Evolutionary conservation across 2,888 invertebrate genomes (phyloP).

Genomic region (Mimumesa dahlbomi): DNA sequence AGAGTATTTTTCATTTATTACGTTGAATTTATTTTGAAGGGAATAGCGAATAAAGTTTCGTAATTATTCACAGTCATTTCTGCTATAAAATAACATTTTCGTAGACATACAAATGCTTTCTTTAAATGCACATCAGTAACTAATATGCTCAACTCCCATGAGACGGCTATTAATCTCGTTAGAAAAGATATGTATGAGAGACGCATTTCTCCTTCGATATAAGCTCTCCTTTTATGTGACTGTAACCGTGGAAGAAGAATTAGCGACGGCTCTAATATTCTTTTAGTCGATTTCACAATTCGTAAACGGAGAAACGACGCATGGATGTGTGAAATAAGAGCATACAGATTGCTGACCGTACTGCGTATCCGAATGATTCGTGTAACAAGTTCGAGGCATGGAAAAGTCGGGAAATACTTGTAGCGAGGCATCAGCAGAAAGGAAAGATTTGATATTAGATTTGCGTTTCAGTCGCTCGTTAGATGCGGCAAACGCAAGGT

Average conservation of each 20-base stretch:
- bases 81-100: too few species aligned
- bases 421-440: constrained; percentile 18
- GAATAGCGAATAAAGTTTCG: too few species aligned
- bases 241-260: constrained; percentile 22
- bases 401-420: constrained; percentile 48
- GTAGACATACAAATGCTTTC: too few species aligned
- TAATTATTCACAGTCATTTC: too few species aligned
- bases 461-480: constrained; percentile 73
- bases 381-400: constrained; percentile 33
- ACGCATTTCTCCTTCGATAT: constrained; percentile 6
- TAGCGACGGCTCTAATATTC: neutral
- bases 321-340: constrained; percentile 4
- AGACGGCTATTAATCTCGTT: constrained; percentile 28
- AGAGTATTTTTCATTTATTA: too few species aligned
- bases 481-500: constrained; percentile 77
- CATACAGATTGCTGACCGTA: constrained; percentile 14
- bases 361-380: constrained; percentile 24
- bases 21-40: too few species aligned
- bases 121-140: neutral
- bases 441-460: constrained; percentile 70
- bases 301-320: constrained; percentile 11
- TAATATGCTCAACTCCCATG: constrained; percentile 4
- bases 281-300: constrained; percentile 30
- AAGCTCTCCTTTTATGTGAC: neutral
- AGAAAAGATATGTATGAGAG: constrained; percentile 22